A percentile compares a stretch with the other conserved stretches of the same genome.
Conservation (phyloP, 2,888 invertebrate genomes). For the Glaucopsyche alexis region DNA sequence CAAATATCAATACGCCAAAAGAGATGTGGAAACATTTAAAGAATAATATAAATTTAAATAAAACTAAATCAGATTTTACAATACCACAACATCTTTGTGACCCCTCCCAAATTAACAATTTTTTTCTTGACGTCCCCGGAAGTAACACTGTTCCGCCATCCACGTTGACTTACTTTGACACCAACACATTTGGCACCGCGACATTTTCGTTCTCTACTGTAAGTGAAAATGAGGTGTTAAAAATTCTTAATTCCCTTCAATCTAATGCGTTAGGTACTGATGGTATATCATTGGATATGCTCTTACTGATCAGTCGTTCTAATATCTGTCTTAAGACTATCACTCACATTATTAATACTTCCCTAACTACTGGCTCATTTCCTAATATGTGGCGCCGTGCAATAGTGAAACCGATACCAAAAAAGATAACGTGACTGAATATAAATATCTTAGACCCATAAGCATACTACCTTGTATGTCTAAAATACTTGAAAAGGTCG, state of each 20-base stretch:
- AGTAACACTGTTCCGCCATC: no score
- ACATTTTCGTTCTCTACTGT: no score
- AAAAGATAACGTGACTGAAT: slow-evolving; percentile 27
- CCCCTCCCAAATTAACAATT: slow-evolving; percentile 12
- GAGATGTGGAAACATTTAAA: slow-evolving; percentile 31
- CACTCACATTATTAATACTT: not conserved
- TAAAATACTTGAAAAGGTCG: slow-evolving; percentile 37
- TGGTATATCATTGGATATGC: no score
- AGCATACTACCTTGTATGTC: slow-evolving; percentile 36
- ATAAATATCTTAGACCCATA: slow-evolving; percentile 38
- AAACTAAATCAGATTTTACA: not conserved
- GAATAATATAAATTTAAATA: not conserved
- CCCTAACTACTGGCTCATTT: not conserved
- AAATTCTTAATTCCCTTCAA: no score
- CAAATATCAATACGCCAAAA: not conserved
- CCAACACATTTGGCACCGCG: no score
- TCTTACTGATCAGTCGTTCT: slow-evolving; percentile 9
- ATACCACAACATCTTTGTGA: slow-evolving; percentile 26
- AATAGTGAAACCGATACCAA: no score
- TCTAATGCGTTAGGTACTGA: no score
- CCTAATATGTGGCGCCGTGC: slow-evolving; percentile 33
- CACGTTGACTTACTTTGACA: no score
- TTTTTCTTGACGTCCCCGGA: not conserved
- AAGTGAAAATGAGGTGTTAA: no score
- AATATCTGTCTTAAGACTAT: no score